Evolutionary conservation across 2,797 vertebrate genomes (phyloP), one percentile per base, ranked within the genome.

Genomic region (Gobio occitaniae): DNA sequence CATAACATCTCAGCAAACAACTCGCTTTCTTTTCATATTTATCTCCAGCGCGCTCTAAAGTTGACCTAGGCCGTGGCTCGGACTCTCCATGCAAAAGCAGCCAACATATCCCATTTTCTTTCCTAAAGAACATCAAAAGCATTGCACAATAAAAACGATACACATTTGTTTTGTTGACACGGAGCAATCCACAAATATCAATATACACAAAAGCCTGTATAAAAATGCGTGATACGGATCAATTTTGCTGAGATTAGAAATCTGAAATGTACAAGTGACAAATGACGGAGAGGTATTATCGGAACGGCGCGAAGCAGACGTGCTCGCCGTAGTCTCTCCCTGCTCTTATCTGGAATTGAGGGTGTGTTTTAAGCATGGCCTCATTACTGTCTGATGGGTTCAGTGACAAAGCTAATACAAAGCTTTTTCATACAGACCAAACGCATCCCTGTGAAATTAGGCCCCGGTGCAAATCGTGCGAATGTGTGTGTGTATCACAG

Each of bases 371-470:
- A 87, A 85, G 83, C 68, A 36, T 16, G 70, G 83, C 72, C 89
- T 88, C 89, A 87, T 89, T 89, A 89, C 68, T 75, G 83, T 84
- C 85, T 82, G 85, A 88, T 88, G 85, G 83, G 85, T 89, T 88
- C 87, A 88, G 84, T 83, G 85, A 88, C 88, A 88, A 89, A 89
- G 85, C 86, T 89, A 86, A 89, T 89, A 89, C 88, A 89, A 89
- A 89, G 84, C 88, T 83, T 83, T 89, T 88, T 88, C 80, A 85
- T 87, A 82, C 85, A 83, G 76, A 85, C 87, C 77, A 86, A 87
- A 85, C 83, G 83, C 89, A 89, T 87, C 89, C 87, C 59, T 88
- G 89, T 88, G 87, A 89, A 89, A 88, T 87, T 89, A 89, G 88
- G 87, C 83, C 85, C 80, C 71, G 56, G 85, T 88, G 88, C 88